Evolutionary conservation across 2,113 vertebrate genomes (phyloP).

Genomic region (Notarius quadriscutis): DNA sequence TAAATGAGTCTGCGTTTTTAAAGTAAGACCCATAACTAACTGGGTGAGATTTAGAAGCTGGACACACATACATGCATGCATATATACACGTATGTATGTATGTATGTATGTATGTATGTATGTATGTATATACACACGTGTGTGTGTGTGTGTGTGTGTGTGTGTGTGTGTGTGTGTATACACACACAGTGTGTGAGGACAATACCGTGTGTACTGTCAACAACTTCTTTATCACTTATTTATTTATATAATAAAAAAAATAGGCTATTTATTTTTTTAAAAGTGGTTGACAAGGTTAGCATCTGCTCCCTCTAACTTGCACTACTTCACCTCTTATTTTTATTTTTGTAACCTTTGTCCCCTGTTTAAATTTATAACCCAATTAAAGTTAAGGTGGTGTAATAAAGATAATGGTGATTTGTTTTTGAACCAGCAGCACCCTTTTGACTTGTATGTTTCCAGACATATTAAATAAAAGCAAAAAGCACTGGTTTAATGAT

Average conservation of each 20-base stretch:
- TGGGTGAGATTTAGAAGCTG: not conserved
- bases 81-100: too few species aligned
- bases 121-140: too few species aligned
- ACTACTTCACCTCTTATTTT: constrained; percentile 50
- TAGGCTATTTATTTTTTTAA: not conserved
- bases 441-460: constrained; percentile 9
- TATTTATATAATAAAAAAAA: not conserved
- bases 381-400: constrained; percentile 8
- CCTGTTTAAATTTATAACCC: constrained; percentile 10
- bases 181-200: too few species aligned
- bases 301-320: constrained; percentile 70
- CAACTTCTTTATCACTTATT: too few species aligned
- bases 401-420: constrained; percentile 30
- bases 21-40: not conserved
- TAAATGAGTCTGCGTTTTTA: not conserved
- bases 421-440: constrained; percentile 21
- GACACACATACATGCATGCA: too few species aligned
- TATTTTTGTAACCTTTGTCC: constrained; percentile 44
- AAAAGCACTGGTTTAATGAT: constrained; percentile 47
- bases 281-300: constrained; percentile 78
- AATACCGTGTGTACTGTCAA: too few species aligned
- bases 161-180: too few species aligned
- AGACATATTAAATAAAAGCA: not conserved
- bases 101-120: too few species aligned
- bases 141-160: too few species aligned